Conservation (phyloP, 2,888 invertebrate genomes). For the Tetanocera ferruginea region DNA sequence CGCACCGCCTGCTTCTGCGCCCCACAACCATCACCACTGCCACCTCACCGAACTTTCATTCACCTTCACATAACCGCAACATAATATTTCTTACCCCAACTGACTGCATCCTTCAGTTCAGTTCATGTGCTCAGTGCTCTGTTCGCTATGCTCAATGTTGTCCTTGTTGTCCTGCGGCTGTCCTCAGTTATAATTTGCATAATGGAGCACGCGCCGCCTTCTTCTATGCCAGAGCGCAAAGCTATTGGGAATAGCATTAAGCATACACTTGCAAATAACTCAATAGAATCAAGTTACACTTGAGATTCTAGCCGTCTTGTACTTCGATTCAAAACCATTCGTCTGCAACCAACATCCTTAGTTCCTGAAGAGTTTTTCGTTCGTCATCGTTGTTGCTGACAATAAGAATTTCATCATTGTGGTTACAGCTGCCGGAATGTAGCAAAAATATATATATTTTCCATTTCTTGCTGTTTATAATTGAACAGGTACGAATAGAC, state of each 20-base stretch:
- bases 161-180: neutral
- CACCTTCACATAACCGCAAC: neutral
- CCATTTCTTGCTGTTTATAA: neutral
- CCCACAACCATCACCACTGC: neutral
- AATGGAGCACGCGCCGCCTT: conserved; percentile 11
- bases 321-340: neutral
- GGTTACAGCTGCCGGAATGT: neutral
- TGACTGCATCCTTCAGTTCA: neutral
- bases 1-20: neutral
- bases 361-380: neutral
- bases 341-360: neutral
- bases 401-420: neutral
- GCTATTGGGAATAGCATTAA: conserved; percentile 11
- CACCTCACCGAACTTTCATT: neutral
- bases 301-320: conserved; percentile 6
- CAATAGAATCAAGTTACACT: conserved; percentile 8
- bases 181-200: conserved; percentile 25
- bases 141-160: neutral
- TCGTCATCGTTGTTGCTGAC: neutral
- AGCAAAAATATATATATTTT: too few relatives aligned
- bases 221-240: neutral
- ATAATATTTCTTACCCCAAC: neutral
- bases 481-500: too few relatives aligned
- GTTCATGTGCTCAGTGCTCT: neutral
- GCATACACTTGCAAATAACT: neutral